These are phyloP conservation scores for Drosophila takahashii DNA, from an alignment of 1,140 invertebrate genomes.

Conservation along the genomic window DNA sequence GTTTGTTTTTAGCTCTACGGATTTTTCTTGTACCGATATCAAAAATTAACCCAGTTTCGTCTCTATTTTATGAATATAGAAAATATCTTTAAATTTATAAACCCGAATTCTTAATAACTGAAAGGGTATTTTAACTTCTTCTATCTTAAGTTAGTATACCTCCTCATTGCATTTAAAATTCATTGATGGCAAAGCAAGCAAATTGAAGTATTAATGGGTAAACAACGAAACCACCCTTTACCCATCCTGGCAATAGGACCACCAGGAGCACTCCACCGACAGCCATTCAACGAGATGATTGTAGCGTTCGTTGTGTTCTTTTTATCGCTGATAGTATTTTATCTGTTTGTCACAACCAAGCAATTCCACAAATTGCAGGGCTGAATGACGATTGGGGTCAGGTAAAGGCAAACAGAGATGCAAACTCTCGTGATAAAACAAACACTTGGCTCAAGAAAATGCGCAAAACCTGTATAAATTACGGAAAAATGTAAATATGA, in stretches of 20 bases:
- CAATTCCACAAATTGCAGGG: conserved; percentile 69
- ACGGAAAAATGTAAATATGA: conserved; percentile 2
- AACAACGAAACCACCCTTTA: conserved; percentile 12
- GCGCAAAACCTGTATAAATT: background rate
- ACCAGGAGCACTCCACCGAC: conserved; percentile 16
- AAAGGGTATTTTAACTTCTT: background rate
- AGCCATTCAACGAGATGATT: conserved; percentile 45
- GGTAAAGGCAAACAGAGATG: conserved; percentile 39
- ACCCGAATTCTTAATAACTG: background rate
- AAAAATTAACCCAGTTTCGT: too few relatives aligned
- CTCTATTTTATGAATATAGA: too few relatives aligned
- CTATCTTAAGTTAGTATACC: background rate
- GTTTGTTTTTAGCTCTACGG: too few relatives aligned
- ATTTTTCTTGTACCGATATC: too few relatives aligned
- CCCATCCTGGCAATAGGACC: background rate
- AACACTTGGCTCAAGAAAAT: background rate
- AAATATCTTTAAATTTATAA: too few relatives aligned
- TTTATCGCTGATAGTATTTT: conserved; percentile 69
- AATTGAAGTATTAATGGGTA: conserved; percentile 33
- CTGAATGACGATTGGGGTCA: conserved; percentile 41
- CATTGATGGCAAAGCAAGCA: conserved; percentile 46
- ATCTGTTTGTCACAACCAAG: conserved; percentile 67
- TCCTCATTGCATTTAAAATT: conserved; percentile 13
- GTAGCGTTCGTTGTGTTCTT: conserved; percentile 61
- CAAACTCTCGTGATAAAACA: conserved; percentile 10